Base-by-base conservation (phyloP, 2,113 vertebrate genomes). In the Psittacula cyanocephala region DNA sequence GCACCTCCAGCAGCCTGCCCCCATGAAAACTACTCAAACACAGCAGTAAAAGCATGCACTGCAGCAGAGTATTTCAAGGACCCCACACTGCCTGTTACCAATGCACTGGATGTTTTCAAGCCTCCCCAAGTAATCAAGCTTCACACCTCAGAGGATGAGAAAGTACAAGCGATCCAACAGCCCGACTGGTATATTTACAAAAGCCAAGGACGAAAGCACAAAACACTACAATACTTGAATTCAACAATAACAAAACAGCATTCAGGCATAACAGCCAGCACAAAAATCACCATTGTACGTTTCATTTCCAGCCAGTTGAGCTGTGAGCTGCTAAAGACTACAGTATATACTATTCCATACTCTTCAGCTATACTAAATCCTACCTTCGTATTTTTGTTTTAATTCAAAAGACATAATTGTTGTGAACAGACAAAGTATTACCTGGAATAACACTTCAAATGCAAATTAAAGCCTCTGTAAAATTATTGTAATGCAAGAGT, bases 371-470 rank as follows among this genome's bases (percentile, higher is more conserved):
- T 17, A 15, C 69, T 7, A 50, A 85, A 87, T 0, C 70, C 80
- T 52, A 39, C 83, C 33, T 20, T 8, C 3, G 6, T 4, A 0
- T 6, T 63, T 88, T 64, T 39, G 59, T 64, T 81, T 68, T n/a
- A 79, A 62, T 47, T 76, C 79, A 67, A n/a, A 81, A 88, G 59
- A 16, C 57, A 13, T 11, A 67, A 87, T 91, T 88, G 89, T 96
- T 94, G 93, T 41, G 62, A 89, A 91, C 60, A 49, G 78, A 70
- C 88, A 24, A 94, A 96, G 89, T 93, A 89, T 76, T 97, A 97
- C 97, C 93, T 96, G 96, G 57, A 92, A 91, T 93, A 89, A 88
- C 94, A 95, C 94, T 97, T 93, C 91, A 96, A 85, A 96, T 93
- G 92, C 91, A 95, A 95, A 97, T 94, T 77, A 89, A 95, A 53